Percentiles rank a stretch among this genome's conserved stretches.
phyloP scores from a whole-genome alignment of 1,140 invertebrate genomes.

The Micrasema minimum region DNA sequence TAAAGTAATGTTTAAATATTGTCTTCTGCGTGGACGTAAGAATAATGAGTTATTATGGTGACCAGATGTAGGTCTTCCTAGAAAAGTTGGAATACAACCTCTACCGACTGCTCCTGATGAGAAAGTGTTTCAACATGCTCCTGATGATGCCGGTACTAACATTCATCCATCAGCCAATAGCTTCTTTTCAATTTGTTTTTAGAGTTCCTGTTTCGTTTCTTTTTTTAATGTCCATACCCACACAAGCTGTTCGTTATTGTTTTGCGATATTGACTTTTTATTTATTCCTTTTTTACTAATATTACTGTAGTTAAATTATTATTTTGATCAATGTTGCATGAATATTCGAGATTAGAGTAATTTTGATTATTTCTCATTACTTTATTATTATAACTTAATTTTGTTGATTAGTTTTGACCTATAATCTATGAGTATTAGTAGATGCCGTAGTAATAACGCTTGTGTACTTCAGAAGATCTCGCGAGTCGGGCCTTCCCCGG shows the following conservation, averaged over 20 bases:
- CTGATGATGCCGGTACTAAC: slow-evolving; percentile 72
- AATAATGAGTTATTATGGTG: slow-evolving; percentile 24
- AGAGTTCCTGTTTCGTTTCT: not conserved
- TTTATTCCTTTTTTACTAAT: not conserved
- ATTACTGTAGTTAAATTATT: slow-evolving; percentile 5
- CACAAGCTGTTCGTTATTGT: slow-evolving; percentile 1
- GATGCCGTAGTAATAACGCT: not conserved
- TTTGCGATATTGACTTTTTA: not conserved
- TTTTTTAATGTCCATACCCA: not conserved
- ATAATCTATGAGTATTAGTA: no score
- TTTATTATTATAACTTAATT: no score
- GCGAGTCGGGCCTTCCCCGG: not conserved
- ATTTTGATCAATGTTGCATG: not conserved
- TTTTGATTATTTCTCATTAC: not conserved
- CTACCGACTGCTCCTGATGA: slow-evolving; percentile 65
- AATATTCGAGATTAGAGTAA: not conserved
- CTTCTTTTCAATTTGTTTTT: not conserved
- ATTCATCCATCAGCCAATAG: slow-evolving; percentile 5
- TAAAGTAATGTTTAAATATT: no score
- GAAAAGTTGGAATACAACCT: slow-evolving; percentile 61
- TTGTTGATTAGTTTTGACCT: no score
- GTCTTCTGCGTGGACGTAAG: no score
- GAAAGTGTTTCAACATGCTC: slow-evolving; percentile 70
- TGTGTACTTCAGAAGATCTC: slow-evolving; percentile 1
- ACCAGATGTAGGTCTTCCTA: slow-evolving; percentile 69